Evolutionary conservation across 2,888 invertebrate genomes (phyloP).

Genomic region (Anticlea derivata): DNA sequence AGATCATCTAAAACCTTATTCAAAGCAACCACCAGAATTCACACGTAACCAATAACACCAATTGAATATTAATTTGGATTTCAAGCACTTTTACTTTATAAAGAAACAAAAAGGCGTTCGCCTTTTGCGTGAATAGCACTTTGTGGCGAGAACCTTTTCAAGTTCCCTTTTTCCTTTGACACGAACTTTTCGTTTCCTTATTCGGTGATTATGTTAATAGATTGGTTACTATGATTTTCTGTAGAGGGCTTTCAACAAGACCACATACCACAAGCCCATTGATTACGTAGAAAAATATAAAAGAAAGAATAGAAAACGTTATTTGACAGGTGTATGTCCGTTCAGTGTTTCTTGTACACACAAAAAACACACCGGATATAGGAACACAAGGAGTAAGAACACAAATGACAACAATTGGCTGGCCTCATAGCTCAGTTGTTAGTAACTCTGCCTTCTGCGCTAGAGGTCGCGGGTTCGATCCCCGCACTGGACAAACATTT

Average conservation of each 20-base stretch:
- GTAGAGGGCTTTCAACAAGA: neutral
- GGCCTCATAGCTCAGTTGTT: too few species aligned
- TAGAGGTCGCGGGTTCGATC: too few species aligned
- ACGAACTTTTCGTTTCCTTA: conserved; percentile 43
- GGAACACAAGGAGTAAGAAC: too few species aligned
- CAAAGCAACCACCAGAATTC: neutral
- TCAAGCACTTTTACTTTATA: conserved; percentile 49
- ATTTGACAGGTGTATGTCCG: too few species aligned
- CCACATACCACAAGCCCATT: too few species aligned
- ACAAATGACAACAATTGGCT: too few species aligned
- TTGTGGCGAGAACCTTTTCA: conserved; percentile 54
- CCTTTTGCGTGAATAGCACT: conserved; percentile 57
- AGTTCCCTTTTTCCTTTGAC: conserved; percentile 56
- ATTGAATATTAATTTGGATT: conserved; percentile 62
- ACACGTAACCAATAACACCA: conserved; percentile 46
- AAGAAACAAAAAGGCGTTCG: conserved; percentile 60
- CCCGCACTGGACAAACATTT: too few species aligned
- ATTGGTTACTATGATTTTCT: conserved; percentile 33
- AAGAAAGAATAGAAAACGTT: too few species aligned
- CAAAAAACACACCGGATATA: too few species aligned
- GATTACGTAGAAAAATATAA: too few species aligned
- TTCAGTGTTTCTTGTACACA: too few species aligned
- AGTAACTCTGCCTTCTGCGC: too few species aligned
- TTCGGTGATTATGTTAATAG: conserved; percentile 53
- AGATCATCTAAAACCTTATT: neutral